These are phyloP conservation scores for Neomorphus geoffroyi DNA, from an alignment of 2,797 vertebrate genomes.

Conservation along the genomic window DNA sequence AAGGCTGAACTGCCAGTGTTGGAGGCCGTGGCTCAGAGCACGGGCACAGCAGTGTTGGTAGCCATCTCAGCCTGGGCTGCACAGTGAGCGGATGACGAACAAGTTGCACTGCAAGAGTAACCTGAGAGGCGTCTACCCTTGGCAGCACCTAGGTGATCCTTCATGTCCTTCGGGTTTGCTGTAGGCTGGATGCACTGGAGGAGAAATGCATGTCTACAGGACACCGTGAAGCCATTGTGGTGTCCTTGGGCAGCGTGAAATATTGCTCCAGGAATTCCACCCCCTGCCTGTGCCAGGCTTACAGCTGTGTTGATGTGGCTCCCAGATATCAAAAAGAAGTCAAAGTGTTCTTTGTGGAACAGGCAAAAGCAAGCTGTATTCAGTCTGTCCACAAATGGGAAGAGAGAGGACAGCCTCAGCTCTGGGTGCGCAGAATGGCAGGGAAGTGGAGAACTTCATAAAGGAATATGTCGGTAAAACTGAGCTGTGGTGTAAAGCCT, in stretches of 20 bases:
- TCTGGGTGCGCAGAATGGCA: not conserved
- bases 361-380: not conserved
- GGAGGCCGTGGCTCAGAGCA: not conserved
- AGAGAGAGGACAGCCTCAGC: not conserved
- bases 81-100: not conserved
- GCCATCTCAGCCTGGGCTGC: not conserved
- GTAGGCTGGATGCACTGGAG: not conserved
- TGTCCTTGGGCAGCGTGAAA: not conserved
- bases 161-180: not conserved
- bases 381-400: not conserved
- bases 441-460: not conserved
- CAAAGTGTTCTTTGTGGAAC: not conserved
- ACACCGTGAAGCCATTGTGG: rapidly evolving
- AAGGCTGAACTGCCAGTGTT: not conserved
- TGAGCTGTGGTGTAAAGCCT: not conserved
- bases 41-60: not conserved
- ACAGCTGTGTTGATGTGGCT: rapidly evolving
- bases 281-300: not conserved
- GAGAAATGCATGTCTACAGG: rapidly evolving
- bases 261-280: not conserved
- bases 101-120: not conserved
- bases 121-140: rapidly evolving
- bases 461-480: not conserved
- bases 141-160: not conserved
- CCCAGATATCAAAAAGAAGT: not conserved